These are phyloP conservation scores for Aleiodes alternator DNA, from an alignment of 2,888 invertebrate genomes.

Conservation along the genomic window DNA sequence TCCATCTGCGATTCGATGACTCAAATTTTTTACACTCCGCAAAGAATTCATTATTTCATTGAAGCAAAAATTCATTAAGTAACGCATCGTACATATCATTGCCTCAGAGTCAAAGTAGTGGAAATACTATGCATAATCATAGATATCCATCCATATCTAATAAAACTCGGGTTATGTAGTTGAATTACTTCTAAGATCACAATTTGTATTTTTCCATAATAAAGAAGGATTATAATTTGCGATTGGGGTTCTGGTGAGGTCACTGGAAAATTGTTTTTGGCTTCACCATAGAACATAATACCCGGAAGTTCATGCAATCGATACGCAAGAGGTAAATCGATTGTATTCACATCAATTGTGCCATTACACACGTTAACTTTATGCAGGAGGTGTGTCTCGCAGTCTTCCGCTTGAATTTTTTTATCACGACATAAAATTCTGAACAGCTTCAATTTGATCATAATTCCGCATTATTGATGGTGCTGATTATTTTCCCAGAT, in stretches of 20 bases:
- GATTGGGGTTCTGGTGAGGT: background rate
- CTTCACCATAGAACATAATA: background rate
- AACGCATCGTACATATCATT: too few species aligned
- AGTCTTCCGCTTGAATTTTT: background rate
- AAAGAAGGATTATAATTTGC: too few species aligned
- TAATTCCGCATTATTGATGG: background rate
- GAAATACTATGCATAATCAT: too few species aligned
- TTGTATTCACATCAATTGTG: background rate
- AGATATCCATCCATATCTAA: background rate
- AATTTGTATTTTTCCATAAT: background rate
- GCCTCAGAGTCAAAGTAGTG: too few species aligned
- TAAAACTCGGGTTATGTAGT: too few species aligned
- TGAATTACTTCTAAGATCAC: too few species aligned
- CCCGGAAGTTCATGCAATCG: conserved; percentile 6
- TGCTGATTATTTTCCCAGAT: too few species aligned
- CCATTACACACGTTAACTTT: conserved; percentile 3
- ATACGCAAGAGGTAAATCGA: conserved; percentile 15
- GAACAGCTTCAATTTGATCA: background rate
- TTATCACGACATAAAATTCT: background rate
- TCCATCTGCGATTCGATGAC: background rate
- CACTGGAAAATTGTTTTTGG: background rate
- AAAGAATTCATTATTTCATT: too few species aligned
- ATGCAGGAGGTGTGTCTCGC: background rate
- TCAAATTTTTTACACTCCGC: background rate
- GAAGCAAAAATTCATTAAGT: too few species aligned